Evolutionary conservation across 2,797 vertebrate species (phyloP).

Genomic region (Neoniphon sammara): DNA sequence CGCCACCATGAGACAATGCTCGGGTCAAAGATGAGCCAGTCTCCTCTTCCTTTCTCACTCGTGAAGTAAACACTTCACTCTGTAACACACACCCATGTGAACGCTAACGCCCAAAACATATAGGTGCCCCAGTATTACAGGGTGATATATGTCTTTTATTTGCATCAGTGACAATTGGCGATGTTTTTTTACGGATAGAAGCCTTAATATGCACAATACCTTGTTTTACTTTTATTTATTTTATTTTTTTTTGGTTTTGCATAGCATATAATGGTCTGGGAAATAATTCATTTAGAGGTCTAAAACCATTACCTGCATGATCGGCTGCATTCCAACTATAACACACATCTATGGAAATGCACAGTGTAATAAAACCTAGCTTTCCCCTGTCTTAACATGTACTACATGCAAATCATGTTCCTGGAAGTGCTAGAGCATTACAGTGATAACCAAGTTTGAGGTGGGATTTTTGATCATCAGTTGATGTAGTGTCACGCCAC

Average conservation of each 20-base stretch:
- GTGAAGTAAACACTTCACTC: conserved; percentile 80
- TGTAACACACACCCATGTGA: conserved; percentile 63
- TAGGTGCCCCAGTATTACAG: neutral
- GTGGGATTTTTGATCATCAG: conserved; percentile 47
- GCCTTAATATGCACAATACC: too few relatives aligned
- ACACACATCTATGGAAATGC: neutral
- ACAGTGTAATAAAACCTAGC: neutral
- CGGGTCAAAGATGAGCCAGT: conserved; percentile 81
- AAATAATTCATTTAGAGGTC: neutral
- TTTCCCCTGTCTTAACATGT: conserved; percentile 16
- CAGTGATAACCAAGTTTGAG: conserved; percentile 19
- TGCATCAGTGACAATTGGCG: conserved; percentile 2
- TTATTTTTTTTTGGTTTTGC: neutral
- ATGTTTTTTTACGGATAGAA: neutral
- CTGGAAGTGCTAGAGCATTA: conserved; percentile 33
- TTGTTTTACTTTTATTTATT: neutral
- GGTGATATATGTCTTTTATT: conserved; percentile 13
- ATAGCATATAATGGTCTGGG: neutral
- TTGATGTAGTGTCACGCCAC: conserved; percentile 45
- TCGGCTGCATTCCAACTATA: neutral
- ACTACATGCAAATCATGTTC: conserved; percentile 29
- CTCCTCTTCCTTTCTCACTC: conserved; percentile 79
- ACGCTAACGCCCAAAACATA: conserved; percentile 31
- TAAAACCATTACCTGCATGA: neutral
- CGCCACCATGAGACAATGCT: conserved; percentile 79